Evolutionary conservation across 92 coral and sea anemone species (phyloP).

Genomic region (Umimayanthus kanabou): DNA sequence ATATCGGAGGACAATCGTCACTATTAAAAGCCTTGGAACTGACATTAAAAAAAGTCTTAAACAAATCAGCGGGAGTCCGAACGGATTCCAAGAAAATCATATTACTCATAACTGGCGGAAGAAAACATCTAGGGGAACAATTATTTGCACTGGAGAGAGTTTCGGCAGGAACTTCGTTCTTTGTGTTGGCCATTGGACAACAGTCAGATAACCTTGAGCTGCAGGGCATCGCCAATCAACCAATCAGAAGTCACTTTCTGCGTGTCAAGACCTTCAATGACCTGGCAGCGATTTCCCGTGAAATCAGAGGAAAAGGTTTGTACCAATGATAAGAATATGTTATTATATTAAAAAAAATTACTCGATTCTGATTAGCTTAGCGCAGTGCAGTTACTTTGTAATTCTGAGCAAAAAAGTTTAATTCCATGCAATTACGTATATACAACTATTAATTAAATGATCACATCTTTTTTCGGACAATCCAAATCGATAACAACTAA

Average conservation of each 20-base stretch:
- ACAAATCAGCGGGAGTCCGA: not conserved
- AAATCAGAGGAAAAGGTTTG: conserved; percentile 59
- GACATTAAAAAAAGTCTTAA: not conserved
- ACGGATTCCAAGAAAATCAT: conserved; percentile 25
- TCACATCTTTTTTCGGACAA: too few species aligned
- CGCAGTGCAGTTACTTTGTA: too few species aligned
- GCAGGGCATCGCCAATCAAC: conserved; percentile 42
- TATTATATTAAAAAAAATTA: too few species aligned
- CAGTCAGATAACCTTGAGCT: not conserved
- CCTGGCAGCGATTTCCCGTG: conserved; percentile 32
- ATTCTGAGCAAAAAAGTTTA: too few species aligned
- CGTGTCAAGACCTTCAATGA: conserved; percentile 43
- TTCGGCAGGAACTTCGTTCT: not conserved
- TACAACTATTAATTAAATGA: too few species aligned
- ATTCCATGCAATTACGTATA: too few species aligned
- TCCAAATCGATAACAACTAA: too few species aligned
- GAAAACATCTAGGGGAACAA: not conserved
- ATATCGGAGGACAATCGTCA: conserved; percentile 13
- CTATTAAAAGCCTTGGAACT: conserved; percentile 18
- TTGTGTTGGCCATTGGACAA: conserved; percentile 11
- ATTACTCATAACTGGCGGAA: conserved; percentile 31
- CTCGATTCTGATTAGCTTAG: too few species aligned
- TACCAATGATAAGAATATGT: not conserved
- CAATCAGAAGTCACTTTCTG: conserved; percentile 40
- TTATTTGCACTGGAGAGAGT: not conserved